phyloP scores from a whole-genome alignment of 2,113 vertebrate genomes.

The Hemicordylus capensis region DNA sequence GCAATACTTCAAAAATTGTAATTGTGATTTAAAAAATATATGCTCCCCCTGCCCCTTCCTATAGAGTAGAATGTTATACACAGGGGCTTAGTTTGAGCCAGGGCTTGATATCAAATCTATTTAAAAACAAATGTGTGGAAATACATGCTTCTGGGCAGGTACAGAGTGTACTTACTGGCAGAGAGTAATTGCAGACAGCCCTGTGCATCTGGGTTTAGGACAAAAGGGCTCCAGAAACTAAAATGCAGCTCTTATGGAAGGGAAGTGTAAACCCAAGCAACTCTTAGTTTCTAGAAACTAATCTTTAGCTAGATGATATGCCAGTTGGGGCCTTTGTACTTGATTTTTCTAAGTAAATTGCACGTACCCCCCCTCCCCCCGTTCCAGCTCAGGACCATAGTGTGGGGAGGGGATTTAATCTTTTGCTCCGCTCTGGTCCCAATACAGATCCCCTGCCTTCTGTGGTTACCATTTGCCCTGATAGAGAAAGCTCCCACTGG shows the following conservation, averaged over 20 bases:
- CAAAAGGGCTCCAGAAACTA: background rate
- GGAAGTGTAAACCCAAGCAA: background rate
- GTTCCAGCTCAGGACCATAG: too few species aligned
- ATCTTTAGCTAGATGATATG: too few species aligned
- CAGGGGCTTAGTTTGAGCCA: background rate
- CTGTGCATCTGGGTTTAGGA: background rate
- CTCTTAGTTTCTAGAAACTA: background rate
- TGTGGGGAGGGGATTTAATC: too few species aligned
- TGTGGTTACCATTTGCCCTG: too few species aligned
- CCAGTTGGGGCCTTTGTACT: too few species aligned
- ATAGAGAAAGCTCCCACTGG: too few species aligned
- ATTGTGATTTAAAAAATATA: conserved; percentile 9
- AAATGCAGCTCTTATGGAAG: background rate
- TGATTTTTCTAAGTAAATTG: too few species aligned
- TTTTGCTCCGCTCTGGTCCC: too few species aligned
- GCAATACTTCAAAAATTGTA: conserved; percentile 52
- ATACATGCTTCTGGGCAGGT: background rate
- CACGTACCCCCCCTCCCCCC: too few species aligned
- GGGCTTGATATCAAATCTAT: background rate
- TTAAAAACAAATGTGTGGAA: background rate
- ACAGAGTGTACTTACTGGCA: background rate
- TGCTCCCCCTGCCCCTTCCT: too few species aligned
- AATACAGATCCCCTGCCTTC: too few species aligned
- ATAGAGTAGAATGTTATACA: background rate
- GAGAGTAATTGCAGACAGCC: background rate